Evolutionary conservation across 1,140 invertebrate species (phyloP).

Genomic region (Atopsyche davidsoni): DNA sequence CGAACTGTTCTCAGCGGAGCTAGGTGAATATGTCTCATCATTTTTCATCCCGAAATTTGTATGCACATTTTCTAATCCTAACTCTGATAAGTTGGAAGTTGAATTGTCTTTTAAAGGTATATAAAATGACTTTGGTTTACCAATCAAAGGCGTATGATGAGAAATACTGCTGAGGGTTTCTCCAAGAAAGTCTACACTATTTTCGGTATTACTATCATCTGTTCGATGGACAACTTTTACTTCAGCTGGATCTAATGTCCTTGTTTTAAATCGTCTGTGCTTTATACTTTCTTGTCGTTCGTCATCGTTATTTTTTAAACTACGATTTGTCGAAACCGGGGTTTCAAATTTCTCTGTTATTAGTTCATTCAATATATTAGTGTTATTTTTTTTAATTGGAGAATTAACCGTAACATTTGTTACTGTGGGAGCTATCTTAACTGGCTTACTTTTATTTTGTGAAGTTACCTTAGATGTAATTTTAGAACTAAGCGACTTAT

Average conservation of each 20-base stretch:
- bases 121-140: slow-evolving; percentile 42
- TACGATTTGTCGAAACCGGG: slow-evolving; percentile 26
- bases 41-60: slow-evolving; percentile 32
- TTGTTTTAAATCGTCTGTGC: slow-evolving; percentile 36
- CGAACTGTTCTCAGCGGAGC: too few relatives aligned
- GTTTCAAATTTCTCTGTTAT: slow-evolving; percentile 4
- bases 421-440: too few relatives aligned
- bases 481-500: too few relatives aligned
- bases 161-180: too few relatives aligned
- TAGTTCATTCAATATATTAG: slow-evolving; percentile 1
- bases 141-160: too few relatives aligned
- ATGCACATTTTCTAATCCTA: slow-evolving; percentile 19
- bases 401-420: slow-evolving; percentile 42
- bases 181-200: too few relatives aligned
- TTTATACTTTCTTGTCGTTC: slow-evolving; percentile 12
- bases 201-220: slow-evolving; percentile 38
- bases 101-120: slow-evolving; percentile 32
- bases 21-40: slow-evolving; percentile 23
- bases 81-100: not conserved
- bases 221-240: slow-evolving; percentile 39
- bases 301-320: slow-evolving; percentile 2
- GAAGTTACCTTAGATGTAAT: too few relatives aligned
- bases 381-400: slow-evolving; percentile 35
- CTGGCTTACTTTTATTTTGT: too few relatives aligned
- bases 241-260: slow-evolving; percentile 42